A percentile compares a stretch with the other conserved stretches of the same genome.
These are phyloP conservation scores for Prietella phreatophila DNA, from an alignment of 2,113 vertebrate genomes.

Conservation along the genomic window DNA sequence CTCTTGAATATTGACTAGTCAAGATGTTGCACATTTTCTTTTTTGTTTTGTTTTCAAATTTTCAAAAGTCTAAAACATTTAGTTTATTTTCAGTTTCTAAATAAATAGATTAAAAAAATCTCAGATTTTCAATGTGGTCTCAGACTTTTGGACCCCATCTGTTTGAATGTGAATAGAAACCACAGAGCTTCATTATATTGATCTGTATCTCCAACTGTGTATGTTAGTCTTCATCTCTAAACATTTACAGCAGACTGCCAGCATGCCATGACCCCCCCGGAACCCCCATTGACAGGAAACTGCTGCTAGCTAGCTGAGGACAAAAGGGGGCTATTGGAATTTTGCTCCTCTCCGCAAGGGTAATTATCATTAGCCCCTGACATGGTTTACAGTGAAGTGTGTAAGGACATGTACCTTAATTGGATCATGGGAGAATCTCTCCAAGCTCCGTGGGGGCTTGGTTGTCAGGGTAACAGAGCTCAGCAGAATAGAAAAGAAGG, in stretches of 20 bases:
- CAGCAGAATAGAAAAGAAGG: constrained; percentile 37
- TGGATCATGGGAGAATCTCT: constrained; percentile 53
- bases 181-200: neutral
- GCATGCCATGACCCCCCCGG: neutral
- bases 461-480: constrained; percentile 51
- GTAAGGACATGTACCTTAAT: constrained; percentile 54
- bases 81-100: too few species aligned
- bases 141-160: neutral
- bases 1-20: neutral
- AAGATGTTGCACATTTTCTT: too few species aligned
- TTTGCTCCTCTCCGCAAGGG: constrained; percentile 16
- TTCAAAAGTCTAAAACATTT: too few species aligned
- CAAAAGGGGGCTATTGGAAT: constrained; percentile 40
- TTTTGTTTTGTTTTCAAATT: too few species aligned
- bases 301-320: constrained; percentile 29
- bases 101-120: neutral
- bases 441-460: constrained; percentile 34
- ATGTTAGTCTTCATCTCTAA: constrained; percentile 37
- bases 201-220: constrained; percentile 21
- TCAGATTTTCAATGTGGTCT: neutral
- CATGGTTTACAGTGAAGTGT: constrained; percentile 44
- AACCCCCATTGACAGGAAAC: constrained; percentile 28
- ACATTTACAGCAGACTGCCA: constrained; percentile 33
- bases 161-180: neutral
- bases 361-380: constrained; percentile 53